Evolutionary conservation across 1,140 invertebrate genomes (phyloP).

Genomic region (Phocides pigmalion): DNA sequence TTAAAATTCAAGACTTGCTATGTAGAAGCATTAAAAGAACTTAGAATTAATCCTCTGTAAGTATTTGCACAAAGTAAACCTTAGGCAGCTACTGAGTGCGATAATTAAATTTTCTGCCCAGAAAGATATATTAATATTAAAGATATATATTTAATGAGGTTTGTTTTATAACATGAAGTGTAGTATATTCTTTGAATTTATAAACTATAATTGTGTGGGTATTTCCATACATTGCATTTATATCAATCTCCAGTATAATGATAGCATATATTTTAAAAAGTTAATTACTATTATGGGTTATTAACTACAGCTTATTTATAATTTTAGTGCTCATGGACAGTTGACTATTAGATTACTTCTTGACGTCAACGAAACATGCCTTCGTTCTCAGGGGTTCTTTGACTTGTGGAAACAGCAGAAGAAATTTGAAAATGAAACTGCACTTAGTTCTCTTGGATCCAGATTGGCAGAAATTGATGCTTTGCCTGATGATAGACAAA

Average conservation of each 20-base stretch:
- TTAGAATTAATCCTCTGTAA: conserved; percentile 92
- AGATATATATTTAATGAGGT: too few species aligned
- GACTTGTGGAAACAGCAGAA: conserved; percentile 94
- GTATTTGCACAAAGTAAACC: conserved; percentile 50
- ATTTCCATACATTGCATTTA: too few species aligned
- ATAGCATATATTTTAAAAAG: conserved; percentile 5
- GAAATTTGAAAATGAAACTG: conserved; percentile 85
- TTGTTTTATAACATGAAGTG: too few species aligned
- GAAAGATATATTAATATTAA: conserved; percentile 11
- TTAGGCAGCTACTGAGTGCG: too few species aligned
- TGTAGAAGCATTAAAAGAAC: conserved; percentile 90
- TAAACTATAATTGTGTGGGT: too few species aligned
- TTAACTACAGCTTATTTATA: conserved; percentile 47
- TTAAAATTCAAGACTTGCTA: conserved; percentile 94
- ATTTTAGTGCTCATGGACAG: conserved; percentile 92
- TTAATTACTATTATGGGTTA: conserved; percentile 21
- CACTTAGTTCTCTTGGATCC: conserved; percentile 80
- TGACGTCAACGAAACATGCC: conserved; percentile 95
- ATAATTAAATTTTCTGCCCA: not conserved
- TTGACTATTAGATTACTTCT: conserved; percentile 94
- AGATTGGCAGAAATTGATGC: conserved; percentile 85
- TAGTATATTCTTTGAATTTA: too few species aligned
- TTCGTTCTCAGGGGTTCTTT: conserved; percentile 95
- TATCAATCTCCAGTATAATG: not conserved
- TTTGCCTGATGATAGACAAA: conserved; percentile 77